These are phyloP conservation scores for Hylyphantes graminicola DNA, from an alignment of 1,140 invertebrate genomes.

Conservation along the genomic window DNA sequence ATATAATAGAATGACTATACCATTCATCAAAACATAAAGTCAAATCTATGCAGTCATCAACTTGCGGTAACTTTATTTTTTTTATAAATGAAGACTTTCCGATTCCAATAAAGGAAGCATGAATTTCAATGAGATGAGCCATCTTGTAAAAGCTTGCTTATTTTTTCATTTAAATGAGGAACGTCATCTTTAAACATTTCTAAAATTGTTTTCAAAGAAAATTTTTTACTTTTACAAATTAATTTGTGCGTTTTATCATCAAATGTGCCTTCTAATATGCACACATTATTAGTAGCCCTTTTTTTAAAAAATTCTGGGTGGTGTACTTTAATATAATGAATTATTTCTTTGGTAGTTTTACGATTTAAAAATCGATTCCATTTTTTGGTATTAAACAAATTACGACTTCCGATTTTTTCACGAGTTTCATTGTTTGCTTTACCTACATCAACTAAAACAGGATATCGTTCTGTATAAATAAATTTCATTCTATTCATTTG, in stretches of 20 bases:
- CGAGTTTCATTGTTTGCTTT: neutral
- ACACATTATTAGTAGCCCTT: neutral
- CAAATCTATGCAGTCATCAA: no score
- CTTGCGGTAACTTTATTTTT: no score
- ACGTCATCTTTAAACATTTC: neutral
- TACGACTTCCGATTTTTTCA: neutral
- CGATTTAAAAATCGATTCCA: slow-evolving; percentile 19
- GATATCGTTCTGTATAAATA: slow-evolving; percentile 33
- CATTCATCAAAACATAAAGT: no score
- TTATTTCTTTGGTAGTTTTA: neutral
- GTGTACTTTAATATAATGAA: slow-evolving; percentile 2
- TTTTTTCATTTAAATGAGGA: neutral
- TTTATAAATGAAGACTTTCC: no score
- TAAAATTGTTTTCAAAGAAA: slow-evolving; percentile 3
- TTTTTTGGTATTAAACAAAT: slow-evolving; percentile 25
- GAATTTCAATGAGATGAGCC: no score
- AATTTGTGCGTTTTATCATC: slow-evolving; percentile 18
- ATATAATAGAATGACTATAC: no score
- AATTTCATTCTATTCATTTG: slow-evolving; percentile 12
- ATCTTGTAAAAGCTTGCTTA: no score
- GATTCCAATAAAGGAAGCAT: no score
- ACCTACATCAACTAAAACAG: slow-evolving; percentile 16
- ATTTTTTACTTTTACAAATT: slow-evolving; percentile 20
- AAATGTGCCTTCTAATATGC: slow-evolving; percentile 5
- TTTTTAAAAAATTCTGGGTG: slow-evolving; percentile 24